Evolutionary conservation across 2,113 vertebrate species (phyloP).

Genomic region (Mugil cephalus): DNA sequence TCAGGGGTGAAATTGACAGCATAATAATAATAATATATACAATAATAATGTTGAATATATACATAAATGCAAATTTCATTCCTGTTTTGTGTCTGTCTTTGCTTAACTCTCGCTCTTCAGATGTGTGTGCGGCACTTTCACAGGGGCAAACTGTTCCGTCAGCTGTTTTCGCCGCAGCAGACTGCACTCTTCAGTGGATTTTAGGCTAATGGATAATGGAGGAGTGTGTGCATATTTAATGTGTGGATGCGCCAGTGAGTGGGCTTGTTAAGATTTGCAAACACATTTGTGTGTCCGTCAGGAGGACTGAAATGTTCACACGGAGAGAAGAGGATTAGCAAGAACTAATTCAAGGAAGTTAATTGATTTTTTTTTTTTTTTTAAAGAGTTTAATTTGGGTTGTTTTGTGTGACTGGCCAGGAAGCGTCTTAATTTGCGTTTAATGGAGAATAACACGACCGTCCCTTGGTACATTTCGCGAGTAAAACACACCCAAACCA

Average conservation of each 20-base stretch:
- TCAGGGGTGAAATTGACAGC: slow-evolving; percentile 31
- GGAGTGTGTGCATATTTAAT: not conserved
- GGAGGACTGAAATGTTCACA: not conserved
- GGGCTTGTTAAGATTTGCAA: slow-evolving; percentile 3
- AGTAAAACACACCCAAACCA: slow-evolving; percentile 42
- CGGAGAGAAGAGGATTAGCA: not conserved
- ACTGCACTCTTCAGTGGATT: slow-evolving; percentile 32
- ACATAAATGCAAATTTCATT: not conserved
- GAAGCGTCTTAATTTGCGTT: slow-evolving; percentile 11
- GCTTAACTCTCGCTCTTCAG: slow-evolving; percentile 10
- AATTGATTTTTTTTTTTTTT: not conserved
- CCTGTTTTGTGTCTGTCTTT: slow-evolving; percentile 9
- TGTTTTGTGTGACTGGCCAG: too few relatives aligned
- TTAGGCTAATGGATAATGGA: slow-evolving; percentile 50
- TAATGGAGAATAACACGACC: not conserved
- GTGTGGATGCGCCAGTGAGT: slow-evolving; percentile 19
- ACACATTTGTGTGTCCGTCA: not conserved
- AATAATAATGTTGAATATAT: slow-evolving; percentile 1
- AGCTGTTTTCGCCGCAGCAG: slow-evolving; percentile 40
- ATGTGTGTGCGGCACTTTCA: slow-evolving; percentile 38
- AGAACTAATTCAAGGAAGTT: not conserved
- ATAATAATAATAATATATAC: too few relatives aligned
- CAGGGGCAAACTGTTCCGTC: slow-evolving; percentile 47
- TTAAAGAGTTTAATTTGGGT: too few relatives aligned
- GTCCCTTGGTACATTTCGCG: slow-evolving; percentile 25